Base-by-base conservation (phyloP, 2,797 vertebrate species). In the Coregonus suidteri region DNA sequence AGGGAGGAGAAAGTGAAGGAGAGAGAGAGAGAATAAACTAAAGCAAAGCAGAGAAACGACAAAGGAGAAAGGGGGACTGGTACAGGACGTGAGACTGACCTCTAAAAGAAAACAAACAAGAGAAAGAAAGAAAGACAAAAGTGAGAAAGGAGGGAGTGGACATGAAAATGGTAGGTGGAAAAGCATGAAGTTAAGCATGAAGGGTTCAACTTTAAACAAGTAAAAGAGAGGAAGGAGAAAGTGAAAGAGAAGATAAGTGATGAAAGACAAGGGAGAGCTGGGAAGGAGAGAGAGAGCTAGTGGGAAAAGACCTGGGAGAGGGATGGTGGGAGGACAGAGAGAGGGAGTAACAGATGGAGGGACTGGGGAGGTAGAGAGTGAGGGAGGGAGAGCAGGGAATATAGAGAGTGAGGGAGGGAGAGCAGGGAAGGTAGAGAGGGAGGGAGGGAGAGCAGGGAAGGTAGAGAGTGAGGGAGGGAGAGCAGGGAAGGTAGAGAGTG, bases 241-340 rank as follows among this genome's bases (percentile, higher is more conserved):
- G n/a, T n/a, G 62, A 9, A 11, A 35, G 16, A 47, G 67, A 30
- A 70, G 34, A 68, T 47, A 47, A 47, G 41, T 47, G 41, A 47
- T 47, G 41, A 47, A 47, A 47, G 41, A 11, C 41, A 47, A 67
- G 4, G 65, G 30, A 34, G 9, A 25, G 18, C 18, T 64, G 5
- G 18, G 56, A 20, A 20, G 18, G n/a, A 64, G 25, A 25, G 20
- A 62, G 18, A 25, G 6, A 64, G 18, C 59, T 25, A n/a, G 18
- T 64, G n/a, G 59, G 6, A 64, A 64, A 9, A 25, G 16, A n/a
- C 59, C 16, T 14, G 69, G 1, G 67, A 73, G 72, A 83, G 56
- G 71, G 34, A 25, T n/a, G n/a, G 25, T 16, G n/a, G 66, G 75
- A n/a, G 75, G 68, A 78, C 69, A 53, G 70, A n/a, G 16, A 71